A percentile compares a stretch with the other conserved stretches of the same genome.
These are phyloP conservation scores for Cenopis cana DNA, from an alignment of 2,888 invertebrate species.

Conservation along the genomic window DNA sequence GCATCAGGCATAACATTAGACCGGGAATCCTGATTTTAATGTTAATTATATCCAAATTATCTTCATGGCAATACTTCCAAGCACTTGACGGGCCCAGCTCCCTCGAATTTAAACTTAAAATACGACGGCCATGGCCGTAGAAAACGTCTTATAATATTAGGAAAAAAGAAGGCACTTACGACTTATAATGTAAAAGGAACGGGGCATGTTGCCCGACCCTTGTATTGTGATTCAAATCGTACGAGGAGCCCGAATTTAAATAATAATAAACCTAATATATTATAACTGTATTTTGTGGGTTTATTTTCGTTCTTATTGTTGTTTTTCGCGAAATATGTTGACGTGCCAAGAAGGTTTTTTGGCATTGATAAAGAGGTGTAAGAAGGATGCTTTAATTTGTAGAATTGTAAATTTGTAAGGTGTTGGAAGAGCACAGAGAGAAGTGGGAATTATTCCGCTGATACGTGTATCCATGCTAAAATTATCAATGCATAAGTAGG, in stretches of 20 bases:
- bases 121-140: constrained; percentile 25
- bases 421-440: no score
- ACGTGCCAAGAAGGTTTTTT: neutral
- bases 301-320: constrained; percentile 29
- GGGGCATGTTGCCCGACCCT: constrained; percentile 21
- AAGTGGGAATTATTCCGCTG: no score
- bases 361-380: neutral
- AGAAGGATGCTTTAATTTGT: no score
- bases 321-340: constrained; percentile 14
- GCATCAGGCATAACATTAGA: no score
- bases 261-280: constrained; percentile 62
- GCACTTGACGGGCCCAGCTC: constrained; percentile 39
- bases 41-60: constrained; percentile 36
- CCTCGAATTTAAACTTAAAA: constrained; percentile 44
- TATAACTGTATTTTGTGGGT: constrained; percentile 39
- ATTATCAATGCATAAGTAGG: no score
- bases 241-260: constrained; percentile 73
- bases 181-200: neutral
- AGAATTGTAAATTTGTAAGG: no score
- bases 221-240: constrained; percentile 76
- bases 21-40: neutral
- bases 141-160: constrained; percentile 17
- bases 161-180: neutral
- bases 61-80: constrained; percentile 39
- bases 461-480: no score